phyloP scores from a whole-genome alignment of 2,888 invertebrate genomes.

The Zygothrica quintamaculata region DNA sequence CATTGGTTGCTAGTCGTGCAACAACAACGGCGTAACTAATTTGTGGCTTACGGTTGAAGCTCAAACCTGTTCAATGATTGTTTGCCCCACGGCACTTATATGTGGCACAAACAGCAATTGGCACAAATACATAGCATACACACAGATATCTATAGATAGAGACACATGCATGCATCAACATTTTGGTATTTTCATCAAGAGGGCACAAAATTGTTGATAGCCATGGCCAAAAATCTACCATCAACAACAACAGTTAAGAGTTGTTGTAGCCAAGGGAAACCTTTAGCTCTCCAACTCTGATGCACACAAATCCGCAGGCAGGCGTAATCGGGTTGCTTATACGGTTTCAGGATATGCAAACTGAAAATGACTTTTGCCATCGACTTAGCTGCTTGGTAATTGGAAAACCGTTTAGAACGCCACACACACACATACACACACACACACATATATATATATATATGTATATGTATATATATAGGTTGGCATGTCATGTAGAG shows the following conservation, averaged over 20 bases:
- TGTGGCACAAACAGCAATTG: slow-evolving; percentile 38
- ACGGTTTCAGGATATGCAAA: slow-evolving; percentile 65
- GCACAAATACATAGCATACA: slow-evolving; percentile 4
- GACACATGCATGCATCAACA: slow-evolving; percentile 16
- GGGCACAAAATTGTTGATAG: not conserved
- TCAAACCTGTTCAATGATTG: slow-evolving; percentile 46
- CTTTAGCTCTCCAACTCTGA: too few relatives aligned
- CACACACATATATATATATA: not conserved
- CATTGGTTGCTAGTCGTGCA: slow-evolving; percentile 25
- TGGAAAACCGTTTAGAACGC: slow-evolving; percentile 68
- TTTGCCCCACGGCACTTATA: slow-evolving; percentile 46
- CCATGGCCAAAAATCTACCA: not conserved
- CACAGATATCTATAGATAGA: too few relatives aligned
- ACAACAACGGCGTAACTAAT: slow-evolving; percentile 44
- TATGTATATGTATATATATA: slow-evolving; percentile 1
- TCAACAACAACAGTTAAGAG: too few relatives aligned
- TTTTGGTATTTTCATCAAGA: slow-evolving; percentile 10
- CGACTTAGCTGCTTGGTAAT: slow-evolving; percentile 56
- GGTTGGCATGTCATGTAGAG: slow-evolving; percentile 6
- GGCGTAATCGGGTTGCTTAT: slow-evolving; percentile 54
- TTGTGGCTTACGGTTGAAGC: slow-evolving; percentile 36
- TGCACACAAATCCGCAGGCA: slow-evolving; percentile 41
- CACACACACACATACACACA: slow-evolving; percentile 11
- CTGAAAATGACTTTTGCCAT: slow-evolving; percentile 71
- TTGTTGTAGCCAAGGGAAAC: too few relatives aligned